A percentile compares a stretch with the other conserved stretches of the same genome.
These are phyloP conservation scores for Cecropterus lyciades DNA, from an alignment of 1,140 invertebrate species.

Conservation along the genomic window DNA sequence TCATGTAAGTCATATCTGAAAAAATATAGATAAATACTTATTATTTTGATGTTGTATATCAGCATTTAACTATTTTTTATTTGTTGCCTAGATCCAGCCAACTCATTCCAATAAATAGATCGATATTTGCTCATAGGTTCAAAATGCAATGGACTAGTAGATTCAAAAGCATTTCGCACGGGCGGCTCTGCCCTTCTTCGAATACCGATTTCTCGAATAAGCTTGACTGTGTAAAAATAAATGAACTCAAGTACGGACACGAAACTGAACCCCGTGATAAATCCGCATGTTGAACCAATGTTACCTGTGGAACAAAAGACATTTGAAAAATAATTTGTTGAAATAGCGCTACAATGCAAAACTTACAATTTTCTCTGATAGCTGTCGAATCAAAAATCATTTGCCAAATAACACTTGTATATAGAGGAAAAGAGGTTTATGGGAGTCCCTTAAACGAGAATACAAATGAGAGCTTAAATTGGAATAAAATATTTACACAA, in stretches of 20 bases:
- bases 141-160: conserved; percentile 37
- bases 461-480: no score
- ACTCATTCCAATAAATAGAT: conserved; percentile 73
- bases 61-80: no score
- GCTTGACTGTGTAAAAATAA: conserved; percentile 82
- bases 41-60: no score
- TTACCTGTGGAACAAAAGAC: conserved; percentile 75
- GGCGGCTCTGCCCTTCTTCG: conserved; percentile 36
- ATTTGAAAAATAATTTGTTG: neutral
- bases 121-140: conserved; percentile 58
- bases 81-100: conserved; percentile 46
- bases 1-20: no score
- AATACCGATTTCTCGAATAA: conserved; percentile 53
- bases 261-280: conserved; percentile 87
- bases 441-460: no score
- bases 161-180: conserved; percentile 19
- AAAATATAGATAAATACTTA: no score
- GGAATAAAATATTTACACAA: no score
- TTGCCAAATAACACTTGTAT: no score
- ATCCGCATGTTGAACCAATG: conserved; percentile 86
- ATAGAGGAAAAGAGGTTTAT: no score
- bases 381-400: no score
- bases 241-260: conserved; percentile 85
- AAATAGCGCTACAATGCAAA: no score
- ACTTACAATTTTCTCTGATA: no score